phyloP scores from a whole-genome alignment of 2,888 invertebrate genomes.

The Axea sp. region DNA sequence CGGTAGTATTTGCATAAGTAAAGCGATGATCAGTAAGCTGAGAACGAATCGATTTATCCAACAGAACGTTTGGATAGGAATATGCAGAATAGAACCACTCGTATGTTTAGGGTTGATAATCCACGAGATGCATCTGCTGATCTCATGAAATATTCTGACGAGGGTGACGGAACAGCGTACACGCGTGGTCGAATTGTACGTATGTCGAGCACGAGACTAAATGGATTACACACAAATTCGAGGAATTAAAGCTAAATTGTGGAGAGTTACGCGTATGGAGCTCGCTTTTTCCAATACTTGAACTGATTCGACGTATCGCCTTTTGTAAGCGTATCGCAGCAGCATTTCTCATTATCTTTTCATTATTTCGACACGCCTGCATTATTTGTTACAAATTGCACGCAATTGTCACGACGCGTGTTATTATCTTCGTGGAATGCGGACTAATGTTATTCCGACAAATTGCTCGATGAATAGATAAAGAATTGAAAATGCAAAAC shows the following conservation, averaged over 20 bases:
- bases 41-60: conserved; percentile 37
- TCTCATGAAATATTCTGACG: conserved; percentile 51
- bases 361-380: no score
- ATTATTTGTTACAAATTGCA: no score
- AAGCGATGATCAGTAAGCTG: conserved; percentile 37
- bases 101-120: conserved; percentile 56
- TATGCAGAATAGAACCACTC: conserved; percentile 35
- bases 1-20: conserved; percentile 52
- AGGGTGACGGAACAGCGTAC: conserved; percentile 37
- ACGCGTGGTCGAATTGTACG: conserved; percentile 33
- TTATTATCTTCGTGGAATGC: no score
- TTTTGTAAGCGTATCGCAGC: neutral
- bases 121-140: conserved; percentile 49
- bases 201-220: conserved; percentile 13
- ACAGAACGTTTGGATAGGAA: conserved; percentile 22
- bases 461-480: no score
- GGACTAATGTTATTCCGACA: no score
- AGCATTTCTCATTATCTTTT: conserved; percentile 26
- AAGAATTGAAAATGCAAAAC: no score
- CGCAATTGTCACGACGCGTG: no score
- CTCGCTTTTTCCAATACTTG: conserved; percentile 20
- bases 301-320: conserved; percentile 12
- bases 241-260: conserved; percentile 29
- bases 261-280: conserved; percentile 1
- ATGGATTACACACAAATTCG: conserved; percentile 31